phyloP scores from a whole-genome alignment of 1,140 invertebrate genomes.

The Pseudoatta argentina region DNA sequence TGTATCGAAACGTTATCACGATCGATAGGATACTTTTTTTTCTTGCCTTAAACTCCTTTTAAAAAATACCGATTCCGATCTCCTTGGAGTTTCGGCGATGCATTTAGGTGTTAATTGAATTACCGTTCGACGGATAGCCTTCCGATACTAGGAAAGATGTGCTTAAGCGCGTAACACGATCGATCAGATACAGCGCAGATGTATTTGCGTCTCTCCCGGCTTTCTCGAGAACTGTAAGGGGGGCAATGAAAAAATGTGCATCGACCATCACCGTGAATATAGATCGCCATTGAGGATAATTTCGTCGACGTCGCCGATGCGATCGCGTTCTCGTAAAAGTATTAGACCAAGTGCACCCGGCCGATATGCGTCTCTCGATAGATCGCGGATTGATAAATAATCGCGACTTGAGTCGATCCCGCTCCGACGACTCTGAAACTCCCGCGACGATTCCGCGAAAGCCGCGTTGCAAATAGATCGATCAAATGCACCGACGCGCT shows the following conservation, averaged over 20 bases:
- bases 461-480: conserved; percentile 40
- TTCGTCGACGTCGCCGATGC: background rate
- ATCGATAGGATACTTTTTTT: background rate
- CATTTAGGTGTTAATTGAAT: conserved; percentile 30
- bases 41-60: background rate
- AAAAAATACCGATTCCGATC: background rate
- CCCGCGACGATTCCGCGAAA: conserved; percentile 38
- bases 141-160: background rate
- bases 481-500: conserved; percentile 7
- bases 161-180: conserved; percentile 12
- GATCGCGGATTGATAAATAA: conserved; percentile 27
- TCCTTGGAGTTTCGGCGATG: background rate
- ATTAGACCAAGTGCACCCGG: conserved; percentile 10
- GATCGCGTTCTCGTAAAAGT: conserved; percentile 29
- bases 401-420: background rate
- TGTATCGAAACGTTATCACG: background rate
- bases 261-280: conserved; percentile 36
- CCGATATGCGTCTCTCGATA: conserved; percentile 17
- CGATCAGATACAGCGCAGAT: background rate
- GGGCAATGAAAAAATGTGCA: conserved; percentile 23
- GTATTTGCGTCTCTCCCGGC: conserved; percentile 25
- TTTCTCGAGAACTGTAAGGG: conserved; percentile 13
- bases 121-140: conserved; percentile 3
- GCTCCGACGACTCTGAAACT: background rate
- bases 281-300: conserved; percentile 48